Evolutionary conservation across 2,113 vertebrate genomes (phyloP).

Genomic region (human): GRCh38 chr1:190381501-190382000

Average conservation of each 20-base stretch:
- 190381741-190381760: background rate
- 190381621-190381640: conserved; percentile 27
- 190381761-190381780: background rate
- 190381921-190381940: background rate
- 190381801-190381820: background rate
- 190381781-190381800: background rate
- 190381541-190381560: background rate
- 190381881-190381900: background rate
- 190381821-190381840: conserved; percentile 28
- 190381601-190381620: background rate
- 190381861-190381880: conserved; percentile 33
- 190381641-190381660: background rate
- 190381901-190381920: background rate
- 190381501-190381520: background rate
- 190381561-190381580: background rate
- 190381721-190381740: conserved; percentile 22
- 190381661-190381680: conserved; percentile 47
- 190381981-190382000: background rate
- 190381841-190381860: conserved; percentile 15
- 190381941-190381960: background rate
- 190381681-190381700: background rate
- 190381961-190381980: background rate
- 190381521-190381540: background rate
- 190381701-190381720: conserved; percentile 42
- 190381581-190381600: background rate